A percentile compares a stretch with the other conserved stretches of the same genome.
Conservation (phyloP, 2,113 vertebrate species). For the Drymodes brunneopygia region DNA sequence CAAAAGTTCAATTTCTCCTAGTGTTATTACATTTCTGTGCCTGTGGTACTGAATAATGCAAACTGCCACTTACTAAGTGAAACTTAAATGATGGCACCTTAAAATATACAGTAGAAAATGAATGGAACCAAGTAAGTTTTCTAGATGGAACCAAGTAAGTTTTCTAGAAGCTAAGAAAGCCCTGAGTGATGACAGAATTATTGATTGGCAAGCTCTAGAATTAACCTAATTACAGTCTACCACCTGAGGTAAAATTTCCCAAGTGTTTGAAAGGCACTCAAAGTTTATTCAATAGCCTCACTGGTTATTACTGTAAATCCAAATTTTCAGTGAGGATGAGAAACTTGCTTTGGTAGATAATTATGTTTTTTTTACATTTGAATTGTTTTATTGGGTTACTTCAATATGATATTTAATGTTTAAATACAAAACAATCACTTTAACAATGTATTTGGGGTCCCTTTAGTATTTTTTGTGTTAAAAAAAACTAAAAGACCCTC, state of each 20-base stretch:
- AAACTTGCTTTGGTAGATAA: constrained; percentile 71
- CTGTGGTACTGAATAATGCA: constrained; percentile 72
- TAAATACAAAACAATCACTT: constrained; percentile 53
- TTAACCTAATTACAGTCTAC: constrained; percentile 68
- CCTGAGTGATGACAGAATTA: constrained; percentile 71
- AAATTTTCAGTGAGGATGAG: constrained; percentile 57
- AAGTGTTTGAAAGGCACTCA: constrained; percentile 75
- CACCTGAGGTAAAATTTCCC: constrained; percentile 70
- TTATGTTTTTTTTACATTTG: constrained; percentile 54
- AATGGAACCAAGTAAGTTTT: constrained; percentile 65
- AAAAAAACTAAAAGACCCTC: background rate
- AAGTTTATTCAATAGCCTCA: constrained; percentile 63
- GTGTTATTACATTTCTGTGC: constrained; percentile 73
- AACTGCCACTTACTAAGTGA: constrained; percentile 82
- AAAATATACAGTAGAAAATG: constrained; percentile 65
- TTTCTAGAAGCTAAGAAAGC: constrained; percentile 74
- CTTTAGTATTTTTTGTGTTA: background rate
- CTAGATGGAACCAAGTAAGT: constrained; percentile 63
- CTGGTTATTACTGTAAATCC: constrained; percentile 56
- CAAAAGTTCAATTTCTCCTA: constrained; percentile 71
- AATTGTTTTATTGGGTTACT: constrained; percentile 36
- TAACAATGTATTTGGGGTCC: constrained; percentile 34
- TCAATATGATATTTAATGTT: constrained; percentile 49
- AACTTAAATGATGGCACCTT: constrained; percentile 77
- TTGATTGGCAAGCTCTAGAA: constrained; percentile 69